Evolutionary conservation across 64 coral and sea anemone genomes (phyloP).

Genomic region (Pocillopora verrucosa): DNA sequence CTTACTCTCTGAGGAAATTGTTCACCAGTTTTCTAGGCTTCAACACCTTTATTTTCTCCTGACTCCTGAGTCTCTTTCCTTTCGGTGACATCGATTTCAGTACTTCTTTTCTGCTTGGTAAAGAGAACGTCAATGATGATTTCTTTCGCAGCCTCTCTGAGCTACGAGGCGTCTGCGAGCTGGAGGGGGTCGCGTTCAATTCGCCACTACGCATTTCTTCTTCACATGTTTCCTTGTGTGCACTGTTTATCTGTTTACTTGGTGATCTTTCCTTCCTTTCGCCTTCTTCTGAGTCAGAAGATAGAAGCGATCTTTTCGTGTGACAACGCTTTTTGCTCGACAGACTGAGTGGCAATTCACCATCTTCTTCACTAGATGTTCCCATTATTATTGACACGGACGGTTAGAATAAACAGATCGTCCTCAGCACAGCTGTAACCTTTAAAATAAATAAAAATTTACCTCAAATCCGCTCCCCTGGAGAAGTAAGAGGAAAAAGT

Average conservation of each 20-base stretch:
- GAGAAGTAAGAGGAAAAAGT: no score
- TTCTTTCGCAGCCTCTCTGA: slow-evolving; percentile 74
- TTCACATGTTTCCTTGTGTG: not conserved
- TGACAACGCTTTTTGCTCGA: slow-evolving; percentile 4
- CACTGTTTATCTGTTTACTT: not conserved
- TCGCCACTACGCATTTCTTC: not conserved
- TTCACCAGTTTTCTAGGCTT: slow-evolving; percentile 70
- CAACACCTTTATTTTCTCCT: slow-evolving; percentile 13
- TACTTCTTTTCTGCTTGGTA: slow-evolving; percentile 69
- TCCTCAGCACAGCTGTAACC: no score
- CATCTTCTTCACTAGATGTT: not conserved
- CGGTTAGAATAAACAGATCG: no score
- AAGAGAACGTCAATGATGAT: slow-evolving; percentile 41
- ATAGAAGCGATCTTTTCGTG: not conserved
- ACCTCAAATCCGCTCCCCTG: no score
- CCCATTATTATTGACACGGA: not conserved
- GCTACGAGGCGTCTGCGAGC: slow-evolving; percentile 51
- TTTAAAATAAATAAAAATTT: no score
- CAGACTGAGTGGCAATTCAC: not conserved
- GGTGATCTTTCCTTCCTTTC: not conserved
- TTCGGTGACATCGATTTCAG: slow-evolving; percentile 54
- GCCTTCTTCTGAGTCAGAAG: not conserved
- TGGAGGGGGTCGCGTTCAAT: not conserved
- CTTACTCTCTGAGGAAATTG: slow-evolving; percentile 92
- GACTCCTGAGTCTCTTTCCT: not conserved